Conservation (phyloP, 2,797 vertebrate species). For the Molossus molossus region DNA sequence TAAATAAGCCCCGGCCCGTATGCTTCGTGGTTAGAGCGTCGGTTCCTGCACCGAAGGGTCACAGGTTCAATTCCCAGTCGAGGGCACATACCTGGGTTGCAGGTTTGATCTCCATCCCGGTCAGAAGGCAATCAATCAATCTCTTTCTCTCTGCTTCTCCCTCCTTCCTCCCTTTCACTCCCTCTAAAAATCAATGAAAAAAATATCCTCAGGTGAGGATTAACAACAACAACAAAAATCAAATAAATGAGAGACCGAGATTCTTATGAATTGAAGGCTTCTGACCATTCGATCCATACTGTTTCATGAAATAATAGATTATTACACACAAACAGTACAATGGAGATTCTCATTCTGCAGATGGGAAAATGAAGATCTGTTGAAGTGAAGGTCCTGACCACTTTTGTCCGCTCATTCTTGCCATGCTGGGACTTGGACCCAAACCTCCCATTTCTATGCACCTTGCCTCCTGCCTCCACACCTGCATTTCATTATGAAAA, state of each 20-base stretch:
- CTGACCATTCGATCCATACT: background rate
- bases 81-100: too few species aligned
- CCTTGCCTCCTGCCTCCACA: background rate
- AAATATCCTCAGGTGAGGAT: too few species aligned
- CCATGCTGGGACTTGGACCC: background rate
- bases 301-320: conserved; percentile 42
- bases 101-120: too few species aligned
- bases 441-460: background rate
- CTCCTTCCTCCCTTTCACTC: too few species aligned
- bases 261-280: conserved; percentile 8
- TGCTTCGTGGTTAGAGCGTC: too few species aligned
- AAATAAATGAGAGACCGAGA: conserved; percentile 33
- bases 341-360: background rate
- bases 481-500: conserved; percentile 2
- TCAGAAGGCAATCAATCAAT: too few species aligned
- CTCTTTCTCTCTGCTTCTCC: too few species aligned
- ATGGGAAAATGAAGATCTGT: background rate
- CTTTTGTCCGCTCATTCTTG: background rate
- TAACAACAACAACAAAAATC: background rate
- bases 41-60: too few species aligned
- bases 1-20: background rate
- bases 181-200: too few species aligned
- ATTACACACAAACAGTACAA: background rate
- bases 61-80: too few species aligned
- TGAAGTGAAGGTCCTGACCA: background rate